Evolutionary conservation across 2,113 vertebrate species (phyloP).

Genomic region (Phylloscopus trochiloides): DNA sequence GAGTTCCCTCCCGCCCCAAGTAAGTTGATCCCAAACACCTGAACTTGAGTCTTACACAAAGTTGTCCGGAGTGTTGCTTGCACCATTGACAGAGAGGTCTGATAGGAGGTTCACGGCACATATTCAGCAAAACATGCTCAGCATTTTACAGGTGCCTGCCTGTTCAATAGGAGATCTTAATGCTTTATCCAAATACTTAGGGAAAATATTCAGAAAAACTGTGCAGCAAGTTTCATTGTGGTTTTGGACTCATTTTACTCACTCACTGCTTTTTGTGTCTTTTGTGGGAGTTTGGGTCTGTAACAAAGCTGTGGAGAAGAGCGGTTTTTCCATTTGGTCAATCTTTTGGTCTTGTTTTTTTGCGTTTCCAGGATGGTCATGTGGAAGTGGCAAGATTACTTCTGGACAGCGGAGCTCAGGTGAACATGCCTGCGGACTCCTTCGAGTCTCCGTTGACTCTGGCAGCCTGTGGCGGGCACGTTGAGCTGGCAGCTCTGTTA

Average conservation of each 20-base stretch:
- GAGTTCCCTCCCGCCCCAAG: rapidly evolving
- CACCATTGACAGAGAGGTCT: rapidly evolving
- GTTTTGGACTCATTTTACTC: background rate
- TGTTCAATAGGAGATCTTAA: background rate
- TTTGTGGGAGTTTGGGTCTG: too few relatives aligned
- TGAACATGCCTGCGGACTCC: constrained; percentile 99
- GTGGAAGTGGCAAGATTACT: constrained; percentile 96
- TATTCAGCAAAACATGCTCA: rapidly evolving
- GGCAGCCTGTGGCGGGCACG: constrained; percentile 95
- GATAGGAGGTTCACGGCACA: rapidly evolving
- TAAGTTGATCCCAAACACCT: background rate
- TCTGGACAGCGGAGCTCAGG: constrained; percentile 97
- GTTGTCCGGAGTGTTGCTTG: background rate
- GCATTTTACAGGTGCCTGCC: background rate
- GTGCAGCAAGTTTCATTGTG: rapidly evolving
- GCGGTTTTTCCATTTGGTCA: rapidly evolving
- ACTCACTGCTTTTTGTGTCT: background rate
- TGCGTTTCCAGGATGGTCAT: constrained; percentile 87
- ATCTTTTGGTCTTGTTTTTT: background rate
- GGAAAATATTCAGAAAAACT: background rate
- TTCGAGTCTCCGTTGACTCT: constrained; percentile 96
- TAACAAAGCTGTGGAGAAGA: background rate
- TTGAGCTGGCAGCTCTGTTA: constrained; percentile 92
- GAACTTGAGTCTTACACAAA: background rate
- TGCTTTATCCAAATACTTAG: background rate